phyloP scores from a whole-genome alignment of 2,113 vertebrate genomes.

The Ranitomeya variabilis region DNA sequence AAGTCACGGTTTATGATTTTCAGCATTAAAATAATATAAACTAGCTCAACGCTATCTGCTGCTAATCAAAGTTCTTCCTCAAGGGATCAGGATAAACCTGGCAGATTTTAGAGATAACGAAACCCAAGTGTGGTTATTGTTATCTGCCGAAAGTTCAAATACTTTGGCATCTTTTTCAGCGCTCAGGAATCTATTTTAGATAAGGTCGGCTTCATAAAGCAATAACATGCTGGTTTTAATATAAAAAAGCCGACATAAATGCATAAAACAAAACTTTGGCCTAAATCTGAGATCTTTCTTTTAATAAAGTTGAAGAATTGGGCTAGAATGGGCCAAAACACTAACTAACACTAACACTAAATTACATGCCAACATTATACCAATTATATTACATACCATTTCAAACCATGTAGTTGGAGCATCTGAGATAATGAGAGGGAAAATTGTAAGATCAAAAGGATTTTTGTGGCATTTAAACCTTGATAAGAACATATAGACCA shows the following conservation, averaged over 20 bases:
- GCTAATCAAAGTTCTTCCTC: slow-evolving; percentile 39
- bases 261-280: background rate
- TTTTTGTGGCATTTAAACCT: background rate
- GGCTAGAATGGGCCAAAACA: background rate
- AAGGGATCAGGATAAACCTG: slow-evolving; percentile 37
- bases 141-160: background rate
- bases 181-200: background rate
- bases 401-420: background rate
- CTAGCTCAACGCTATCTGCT: slow-evolving; percentile 4
- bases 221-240: background rate
- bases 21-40: slow-evolving; percentile 41
- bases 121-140: background rate
- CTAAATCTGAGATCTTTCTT: background rate
- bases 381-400: background rate
- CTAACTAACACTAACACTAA: background rate
- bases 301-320: background rate
- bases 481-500: background rate
- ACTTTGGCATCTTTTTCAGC: background rate
- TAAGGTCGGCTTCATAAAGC: slow-evolving; percentile 13
- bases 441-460: background rate
- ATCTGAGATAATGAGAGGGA: background rate
- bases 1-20: slow-evolving; percentile 32
- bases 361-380: background rate
- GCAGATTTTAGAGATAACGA: background rate
- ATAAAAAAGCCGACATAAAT: background rate